phyloP scores from a whole-genome alignment of 2,797 vertebrate species.

The Eospalax fontanierii region DNA sequence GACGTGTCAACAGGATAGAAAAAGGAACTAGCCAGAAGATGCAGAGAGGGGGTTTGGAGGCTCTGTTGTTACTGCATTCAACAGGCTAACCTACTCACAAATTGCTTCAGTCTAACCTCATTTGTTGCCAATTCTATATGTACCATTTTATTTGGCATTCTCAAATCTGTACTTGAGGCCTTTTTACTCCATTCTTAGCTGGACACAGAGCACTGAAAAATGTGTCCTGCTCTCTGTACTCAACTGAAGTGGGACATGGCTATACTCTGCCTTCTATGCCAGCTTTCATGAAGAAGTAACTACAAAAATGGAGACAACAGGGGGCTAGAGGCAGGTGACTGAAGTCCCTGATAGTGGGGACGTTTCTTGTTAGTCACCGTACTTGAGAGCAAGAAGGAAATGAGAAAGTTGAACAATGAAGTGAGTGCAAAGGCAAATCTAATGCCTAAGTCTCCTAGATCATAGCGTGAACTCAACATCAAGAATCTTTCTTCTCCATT shows the following conservation, averaged over 20 bases:
- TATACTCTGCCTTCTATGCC: background rate
- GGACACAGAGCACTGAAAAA: background rate
- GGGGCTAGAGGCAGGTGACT: background rate
- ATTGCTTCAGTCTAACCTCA: background rate
- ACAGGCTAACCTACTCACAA: background rate
- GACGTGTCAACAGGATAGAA: background rate
- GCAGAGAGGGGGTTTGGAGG: background rate
- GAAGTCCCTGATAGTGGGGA: too few relatives aligned
- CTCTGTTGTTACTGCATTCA: background rate
- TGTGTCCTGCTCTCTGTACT: background rate
- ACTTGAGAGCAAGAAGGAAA: background rate
- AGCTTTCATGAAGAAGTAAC: background rate
- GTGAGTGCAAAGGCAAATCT: background rate
- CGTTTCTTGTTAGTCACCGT: background rate
- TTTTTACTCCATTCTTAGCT: background rate
- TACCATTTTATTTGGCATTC: background rate
- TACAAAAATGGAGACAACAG: background rate
- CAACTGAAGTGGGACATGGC: background rate
- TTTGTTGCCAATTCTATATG: background rate
- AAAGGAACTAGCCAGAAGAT: background rate
- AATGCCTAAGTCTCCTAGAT: background rate
- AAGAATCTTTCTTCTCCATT: background rate
- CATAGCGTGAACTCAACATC: background rate
- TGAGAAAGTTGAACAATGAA: background rate
- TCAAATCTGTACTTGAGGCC: background rate